Evolutionary conservation across 2,797 vertebrate genomes (phyloP).

Genomic region (Somateria mollissima): DNA sequence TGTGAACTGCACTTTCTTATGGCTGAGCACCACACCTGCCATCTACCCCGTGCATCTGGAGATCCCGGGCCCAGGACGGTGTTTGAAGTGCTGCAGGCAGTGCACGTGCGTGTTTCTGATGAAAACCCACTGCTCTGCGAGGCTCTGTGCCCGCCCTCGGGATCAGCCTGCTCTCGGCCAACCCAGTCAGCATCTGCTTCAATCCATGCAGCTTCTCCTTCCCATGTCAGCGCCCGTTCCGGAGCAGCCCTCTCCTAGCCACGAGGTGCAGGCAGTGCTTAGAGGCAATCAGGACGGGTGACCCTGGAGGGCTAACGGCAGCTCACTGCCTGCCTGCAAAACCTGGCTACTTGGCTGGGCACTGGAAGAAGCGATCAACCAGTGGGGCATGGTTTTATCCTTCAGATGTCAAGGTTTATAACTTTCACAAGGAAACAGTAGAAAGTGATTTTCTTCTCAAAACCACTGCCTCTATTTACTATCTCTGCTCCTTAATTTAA

Average conservation of each 20-base stretch:
- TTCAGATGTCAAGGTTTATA: background rate
- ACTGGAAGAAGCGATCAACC: no score
- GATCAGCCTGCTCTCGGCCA: background rate
- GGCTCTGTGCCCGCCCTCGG: rapidly evolving
- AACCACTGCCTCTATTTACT: background rate
- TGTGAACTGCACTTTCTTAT: background rate
- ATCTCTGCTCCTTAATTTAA: background rate
- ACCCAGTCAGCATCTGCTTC: rapidly evolving
- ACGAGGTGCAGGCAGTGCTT: rapidly evolving
- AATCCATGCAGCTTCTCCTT: background rate
- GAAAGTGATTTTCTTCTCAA: background rate
- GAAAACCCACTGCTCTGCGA: rapidly evolving
- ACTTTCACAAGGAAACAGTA: background rate
- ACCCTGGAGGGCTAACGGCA: rapidly evolving
- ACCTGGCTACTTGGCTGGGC: background rate
- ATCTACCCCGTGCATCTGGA: rapidly evolving
- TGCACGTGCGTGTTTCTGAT: rapidly evolving
- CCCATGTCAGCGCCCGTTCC: rapidly evolving
- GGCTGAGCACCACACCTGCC: background rate
- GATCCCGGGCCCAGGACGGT: rapidly evolving
- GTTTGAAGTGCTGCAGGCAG: rapidly evolving
- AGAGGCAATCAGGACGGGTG: background rate
- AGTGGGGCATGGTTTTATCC: background rate
- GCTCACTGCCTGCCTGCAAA: background rate
- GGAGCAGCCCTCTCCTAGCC: rapidly evolving